Conservation (phyloP, 2,888 invertebrate species). For the Sphaerolaimus hirsutus region DNA sequence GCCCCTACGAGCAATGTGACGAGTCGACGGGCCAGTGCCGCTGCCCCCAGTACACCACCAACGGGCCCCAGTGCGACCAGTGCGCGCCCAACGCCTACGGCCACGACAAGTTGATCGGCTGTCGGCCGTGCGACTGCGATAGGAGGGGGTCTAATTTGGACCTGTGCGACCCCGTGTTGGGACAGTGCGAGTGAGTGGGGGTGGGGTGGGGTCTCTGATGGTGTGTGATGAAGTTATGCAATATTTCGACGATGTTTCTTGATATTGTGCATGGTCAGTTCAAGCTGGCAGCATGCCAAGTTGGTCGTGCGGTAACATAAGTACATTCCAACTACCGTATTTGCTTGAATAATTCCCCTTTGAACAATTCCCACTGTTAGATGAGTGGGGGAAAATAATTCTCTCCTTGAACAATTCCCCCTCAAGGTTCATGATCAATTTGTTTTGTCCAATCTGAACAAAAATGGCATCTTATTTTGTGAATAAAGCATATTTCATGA, state of each 20-base stretch:
- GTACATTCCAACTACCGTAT: background rate
- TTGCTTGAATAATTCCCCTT: too few relatives aligned
- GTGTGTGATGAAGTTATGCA: background rate
- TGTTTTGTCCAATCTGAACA: too few relatives aligned
- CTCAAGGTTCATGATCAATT: too few relatives aligned
- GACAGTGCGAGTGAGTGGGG: constrained; percentile 42
- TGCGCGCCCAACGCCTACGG: constrained; percentile 71
- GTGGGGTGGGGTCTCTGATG: background rate
- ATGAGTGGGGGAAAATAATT: too few relatives aligned
- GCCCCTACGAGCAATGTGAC: constrained; percentile 64
- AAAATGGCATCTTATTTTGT: too few relatives aligned
- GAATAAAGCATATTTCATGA: too few relatives aligned
- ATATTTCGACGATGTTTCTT: background rate
- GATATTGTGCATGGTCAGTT: background rate
- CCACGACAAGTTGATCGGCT: constrained; percentile 74
- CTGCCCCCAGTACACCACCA: constrained; percentile 65
- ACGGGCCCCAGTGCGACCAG: constrained; percentile 61
- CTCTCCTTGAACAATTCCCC: too few relatives aligned
- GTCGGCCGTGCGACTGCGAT: constrained; percentile 74
- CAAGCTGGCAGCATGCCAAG: background rate
- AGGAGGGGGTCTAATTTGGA: constrained; percentile 49
- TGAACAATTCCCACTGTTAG: too few relatives aligned
- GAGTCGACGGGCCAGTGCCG: constrained; percentile 63
- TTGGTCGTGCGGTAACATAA: background rate
- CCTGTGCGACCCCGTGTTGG: constrained; percentile 61